Evolutionary conservation across 2,797 vertebrate species (phyloP), one percentile per base, ranked within the genome.

Genomic region (Girardinus metallicus): DNA sequence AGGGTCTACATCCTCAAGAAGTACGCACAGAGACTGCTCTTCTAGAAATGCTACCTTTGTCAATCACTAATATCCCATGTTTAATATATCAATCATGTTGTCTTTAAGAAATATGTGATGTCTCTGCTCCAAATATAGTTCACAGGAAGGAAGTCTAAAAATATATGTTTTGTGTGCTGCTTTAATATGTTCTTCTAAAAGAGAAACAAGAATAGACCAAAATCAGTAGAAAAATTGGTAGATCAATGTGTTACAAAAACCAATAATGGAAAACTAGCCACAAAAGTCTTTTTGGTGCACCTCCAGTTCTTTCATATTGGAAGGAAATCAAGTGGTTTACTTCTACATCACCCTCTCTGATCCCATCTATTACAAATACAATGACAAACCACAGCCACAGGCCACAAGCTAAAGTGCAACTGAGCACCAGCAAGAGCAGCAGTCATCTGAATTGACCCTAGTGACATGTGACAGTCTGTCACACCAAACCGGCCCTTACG

Each of bases 401-500:
- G 81, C 64, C 29, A 81, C 36, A 74, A 70, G 83, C 78, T 77
- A 44, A 78, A 85, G 79, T 83, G 86, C 78, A 85, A 81, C 84
- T 70, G 66, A 80, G 86, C 57, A 73, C 78, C 85, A 87, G 90
- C 77, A 82, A 73, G 88, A 84, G 85, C 84, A 81, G 73, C 84
- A 83, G 88, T 90, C 91, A 81, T 92, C 87, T 81, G 82, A 89
- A 89, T 81, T 90, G 90, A 88, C 87, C 80, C 86, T 80, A 53
- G 79, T 81, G 85, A 85, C 88, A 92, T 92, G 90, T 90, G 92
- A 91, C 91, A 85, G 84, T 51, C 85, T 91, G 92, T 93, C 91
- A 90, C 88, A 87, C 87, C 87, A 90, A 91, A 93, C 85, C 87
- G 90, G 83, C 85, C 83, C 85, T 91, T 91, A 93, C 89, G 85